Conservation (phyloP, 2,888 invertebrate genomes). For the Agelastica alni region DNA sequence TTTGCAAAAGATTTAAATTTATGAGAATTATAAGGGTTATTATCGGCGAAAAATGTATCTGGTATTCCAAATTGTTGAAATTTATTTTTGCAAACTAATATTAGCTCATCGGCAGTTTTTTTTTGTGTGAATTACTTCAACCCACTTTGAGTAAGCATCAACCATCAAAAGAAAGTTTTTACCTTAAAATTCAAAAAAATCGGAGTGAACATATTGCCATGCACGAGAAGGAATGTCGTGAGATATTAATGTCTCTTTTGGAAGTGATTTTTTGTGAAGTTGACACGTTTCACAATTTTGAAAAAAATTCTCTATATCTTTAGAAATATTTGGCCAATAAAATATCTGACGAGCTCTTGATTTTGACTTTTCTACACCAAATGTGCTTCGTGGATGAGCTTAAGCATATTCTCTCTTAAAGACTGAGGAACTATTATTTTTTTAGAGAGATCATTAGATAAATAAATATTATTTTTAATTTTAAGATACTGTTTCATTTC, state of each 20-base stretch:
- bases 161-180: slow-evolving; percentile 20
- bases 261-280: background rate
- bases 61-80: slow-evolving; percentile 22
- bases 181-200: slow-evolving; percentile 44
- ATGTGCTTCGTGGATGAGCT: slow-evolving; percentile 38
- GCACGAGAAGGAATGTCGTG: background rate
- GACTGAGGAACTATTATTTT: background rate
- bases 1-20: background rate
- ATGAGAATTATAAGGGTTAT: background rate
- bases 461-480: background rate
- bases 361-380: slow-evolving; percentile 41
- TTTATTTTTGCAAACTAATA: background rate
- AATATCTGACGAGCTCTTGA: slow-evolving; percentile 28
- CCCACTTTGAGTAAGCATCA: slow-evolving; percentile 27
- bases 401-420: slow-evolving; percentile 29
- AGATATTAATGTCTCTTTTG: background rate
- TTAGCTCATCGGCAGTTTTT: background rate
- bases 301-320: no score
- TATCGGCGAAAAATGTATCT: background rate
- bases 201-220: slow-evolving; percentile 25
- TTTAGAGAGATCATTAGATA: background rate
- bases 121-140: slow-evolving; percentile 13
- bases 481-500: background rate
- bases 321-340: slow-evolving; percentile 38
- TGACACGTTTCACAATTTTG: slow-evolving; percentile 21